Conservation (phyloP, 1,140 invertebrate genomes). For the Drosophila punjabiensis region DNA sequence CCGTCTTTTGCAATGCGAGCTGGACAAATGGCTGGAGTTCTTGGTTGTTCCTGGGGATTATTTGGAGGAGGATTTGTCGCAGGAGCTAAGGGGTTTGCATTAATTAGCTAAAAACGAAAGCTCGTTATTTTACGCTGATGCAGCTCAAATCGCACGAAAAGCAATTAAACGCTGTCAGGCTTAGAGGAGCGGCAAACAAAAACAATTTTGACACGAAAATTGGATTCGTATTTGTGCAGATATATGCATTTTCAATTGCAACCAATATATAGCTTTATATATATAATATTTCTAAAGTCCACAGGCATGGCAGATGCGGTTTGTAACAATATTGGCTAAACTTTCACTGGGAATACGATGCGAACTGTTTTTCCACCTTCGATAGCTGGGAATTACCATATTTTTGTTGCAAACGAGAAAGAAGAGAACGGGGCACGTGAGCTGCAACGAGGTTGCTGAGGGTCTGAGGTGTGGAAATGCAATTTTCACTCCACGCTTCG, state of each 20-base stretch:
- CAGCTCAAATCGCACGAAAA: conserved; percentile 41
- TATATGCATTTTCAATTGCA: conserved; percentile 28
- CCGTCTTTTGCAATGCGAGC: conserved; percentile 55
- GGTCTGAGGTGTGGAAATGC: conserved; percentile 11
- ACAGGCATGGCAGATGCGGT: conserved; percentile 23
- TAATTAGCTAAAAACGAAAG: conserved; percentile 42
- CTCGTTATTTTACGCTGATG: conserved; percentile 25
- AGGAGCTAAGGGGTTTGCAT: conserved; percentile 12
- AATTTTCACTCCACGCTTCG: conserved; percentile 36
- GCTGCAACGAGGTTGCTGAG: not conserved
- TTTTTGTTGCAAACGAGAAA: conserved; percentile 41
- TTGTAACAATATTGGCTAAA: conserved; percentile 60
- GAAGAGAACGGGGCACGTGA: not conserved
- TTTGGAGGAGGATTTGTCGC: not conserved
- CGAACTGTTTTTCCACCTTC: conserved; percentile 39
- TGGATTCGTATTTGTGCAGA: conserved; percentile 27
- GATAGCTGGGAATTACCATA: conserved; percentile 60
- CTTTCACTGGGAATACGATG: conserved; percentile 42
- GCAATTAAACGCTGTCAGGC: conserved; percentile 49
- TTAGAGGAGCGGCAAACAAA: not conserved
- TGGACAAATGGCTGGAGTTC: conserved; percentile 49
- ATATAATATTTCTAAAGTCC: conserved; percentile 28
- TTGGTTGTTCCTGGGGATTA: conserved; percentile 22
- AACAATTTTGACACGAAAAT: conserved; percentile 33
- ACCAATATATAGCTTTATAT: not conserved